phyloP scores from a whole-genome alignment of 2,797 vertebrate species.

The Anisognathus igniventris region DNA sequence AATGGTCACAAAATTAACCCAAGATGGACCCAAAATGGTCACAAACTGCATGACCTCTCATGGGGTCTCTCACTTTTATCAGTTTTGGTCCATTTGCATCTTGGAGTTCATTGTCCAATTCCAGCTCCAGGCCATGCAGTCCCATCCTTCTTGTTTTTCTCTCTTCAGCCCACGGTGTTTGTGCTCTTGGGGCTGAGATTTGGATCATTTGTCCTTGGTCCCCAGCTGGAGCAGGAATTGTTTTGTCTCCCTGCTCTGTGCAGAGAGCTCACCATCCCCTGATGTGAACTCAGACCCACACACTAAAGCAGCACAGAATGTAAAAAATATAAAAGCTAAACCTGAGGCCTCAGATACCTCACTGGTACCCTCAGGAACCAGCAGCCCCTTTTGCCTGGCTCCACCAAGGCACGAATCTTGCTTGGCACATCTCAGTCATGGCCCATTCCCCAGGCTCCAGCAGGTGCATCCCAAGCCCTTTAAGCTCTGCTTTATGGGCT shows the following conservation, averaged over 20 bases:
- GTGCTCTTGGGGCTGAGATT: neutral
- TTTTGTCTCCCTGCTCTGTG: neutral
- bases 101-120: neutral
- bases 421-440: rapidly evolving
- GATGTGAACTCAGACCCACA: neutral
- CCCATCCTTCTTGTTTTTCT: neutral
- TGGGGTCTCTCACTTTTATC: neutral
- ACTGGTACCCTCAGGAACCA: neutral
- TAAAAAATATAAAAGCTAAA: neutral
- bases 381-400: neutral
- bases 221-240: neutral
- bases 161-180: rapidly evolving
- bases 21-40: too few species aligned
- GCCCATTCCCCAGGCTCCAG: neutral
- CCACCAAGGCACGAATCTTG: rapidly evolving
- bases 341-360: neutral
- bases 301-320: neutral
- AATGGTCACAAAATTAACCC: neutral
- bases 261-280: neutral
- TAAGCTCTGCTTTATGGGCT: neutral
- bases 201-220: neutral
- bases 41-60: neutral
- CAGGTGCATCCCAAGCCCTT: neutral
- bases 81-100: neutral
- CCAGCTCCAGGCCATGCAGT: rapidly evolving